These are phyloP conservation scores for Saccostrea cuccullata DNA, from an alignment of 1,140 invertebrate genomes.

Conservation along the genomic window DNA sequence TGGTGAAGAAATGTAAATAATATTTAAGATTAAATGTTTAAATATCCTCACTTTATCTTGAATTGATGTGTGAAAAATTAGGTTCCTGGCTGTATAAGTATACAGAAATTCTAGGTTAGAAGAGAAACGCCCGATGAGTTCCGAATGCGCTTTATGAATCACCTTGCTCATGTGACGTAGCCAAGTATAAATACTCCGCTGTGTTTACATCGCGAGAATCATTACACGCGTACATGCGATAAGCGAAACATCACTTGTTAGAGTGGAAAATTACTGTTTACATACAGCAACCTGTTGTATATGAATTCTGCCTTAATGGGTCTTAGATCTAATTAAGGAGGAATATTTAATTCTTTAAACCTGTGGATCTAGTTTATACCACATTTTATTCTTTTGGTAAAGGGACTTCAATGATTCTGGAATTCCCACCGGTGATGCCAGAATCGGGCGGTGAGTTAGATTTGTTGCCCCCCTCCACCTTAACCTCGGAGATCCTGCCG, in stretches of 20 bases:
- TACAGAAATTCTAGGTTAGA: not conserved
- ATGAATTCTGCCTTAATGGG: not conserved
- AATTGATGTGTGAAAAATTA: not conserved
- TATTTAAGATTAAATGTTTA: no score
- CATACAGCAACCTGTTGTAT: constrained; percentile 32
- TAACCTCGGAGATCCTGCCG: constrained; percentile 57
- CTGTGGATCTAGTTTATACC: not conserved
- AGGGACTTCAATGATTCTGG: constrained; percentile 24
- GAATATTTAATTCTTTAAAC: not conserved
- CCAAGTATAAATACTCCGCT: constrained; percentile 22
- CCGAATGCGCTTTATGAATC: not conserved
- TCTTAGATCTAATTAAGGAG: constrained; percentile 1
- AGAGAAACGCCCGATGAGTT: not conserved
- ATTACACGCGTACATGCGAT: constrained; percentile 21
- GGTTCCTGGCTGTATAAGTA: not conserved
- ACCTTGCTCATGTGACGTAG: constrained; percentile 34
- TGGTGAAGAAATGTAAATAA: no score
- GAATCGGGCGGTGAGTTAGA: constrained; percentile 72
- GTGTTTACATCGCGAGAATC: constrained; percentile 29
- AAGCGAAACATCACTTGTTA: constrained; percentile 30
- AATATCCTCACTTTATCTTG: not conserved
- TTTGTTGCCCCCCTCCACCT: constrained; percentile 63
- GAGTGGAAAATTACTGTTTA: constrained; percentile 30
- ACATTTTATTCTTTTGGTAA: not conserved
- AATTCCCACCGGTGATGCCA: constrained; percentile 63